These are phyloP conservation scores for Automeris io DNA, from an alignment of 2,888 invertebrate species.

Conservation along the genomic window DNA sequence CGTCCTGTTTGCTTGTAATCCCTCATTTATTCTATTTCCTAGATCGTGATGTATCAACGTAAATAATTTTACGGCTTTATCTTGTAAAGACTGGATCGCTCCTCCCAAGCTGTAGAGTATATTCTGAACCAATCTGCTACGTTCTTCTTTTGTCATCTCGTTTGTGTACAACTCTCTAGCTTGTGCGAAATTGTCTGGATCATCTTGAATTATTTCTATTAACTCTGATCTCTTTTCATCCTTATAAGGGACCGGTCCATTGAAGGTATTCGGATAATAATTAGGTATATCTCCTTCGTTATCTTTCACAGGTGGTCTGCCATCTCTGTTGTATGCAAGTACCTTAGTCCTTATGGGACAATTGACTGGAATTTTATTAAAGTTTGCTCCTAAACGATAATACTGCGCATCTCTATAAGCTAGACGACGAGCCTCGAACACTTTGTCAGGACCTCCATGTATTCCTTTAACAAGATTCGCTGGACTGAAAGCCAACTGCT, in stretches of 20 bases:
- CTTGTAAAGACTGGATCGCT: slow-evolving; percentile 80
- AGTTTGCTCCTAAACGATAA: slow-evolving; percentile 91
- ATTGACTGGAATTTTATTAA: slow-evolving; percentile 93
- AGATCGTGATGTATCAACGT: slow-evolving; percentile 85
- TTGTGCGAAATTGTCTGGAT: slow-evolving; percentile 92
- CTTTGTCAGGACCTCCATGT: slow-evolving; percentile 92
- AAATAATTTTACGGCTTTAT: slow-evolving; percentile 85
- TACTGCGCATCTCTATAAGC: slow-evolving; percentile 92
- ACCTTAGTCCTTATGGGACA: slow-evolving; percentile 85
- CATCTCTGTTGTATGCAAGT: slow-evolving; percentile 91
- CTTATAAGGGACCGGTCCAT: slow-evolving; percentile 84
- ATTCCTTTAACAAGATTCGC: slow-evolving; percentile 93
- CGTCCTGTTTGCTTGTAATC: slow-evolving; percentile 34
- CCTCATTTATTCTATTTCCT: slow-evolving; percentile 69
- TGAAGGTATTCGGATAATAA: slow-evolving; percentile 96
- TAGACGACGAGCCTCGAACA: slow-evolving; percentile 89
- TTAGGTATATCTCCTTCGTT: slow-evolving; percentile 93
- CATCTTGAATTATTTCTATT: slow-evolving; percentile 79
- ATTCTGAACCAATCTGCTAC: slow-evolving; percentile 85
- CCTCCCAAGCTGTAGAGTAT: slow-evolving; percentile 84
- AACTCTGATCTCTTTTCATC: slow-evolving; percentile 72
- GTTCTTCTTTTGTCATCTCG: slow-evolving; percentile 83
- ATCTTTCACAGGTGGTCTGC: slow-evolving; percentile 82
- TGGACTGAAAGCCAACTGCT: slow-evolving; percentile 92
- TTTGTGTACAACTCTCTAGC: slow-evolving; percentile 86